Base-by-base conservation (phyloP, 2,888 invertebrate genomes). In the Eupeodes latifasciatus region DNA sequence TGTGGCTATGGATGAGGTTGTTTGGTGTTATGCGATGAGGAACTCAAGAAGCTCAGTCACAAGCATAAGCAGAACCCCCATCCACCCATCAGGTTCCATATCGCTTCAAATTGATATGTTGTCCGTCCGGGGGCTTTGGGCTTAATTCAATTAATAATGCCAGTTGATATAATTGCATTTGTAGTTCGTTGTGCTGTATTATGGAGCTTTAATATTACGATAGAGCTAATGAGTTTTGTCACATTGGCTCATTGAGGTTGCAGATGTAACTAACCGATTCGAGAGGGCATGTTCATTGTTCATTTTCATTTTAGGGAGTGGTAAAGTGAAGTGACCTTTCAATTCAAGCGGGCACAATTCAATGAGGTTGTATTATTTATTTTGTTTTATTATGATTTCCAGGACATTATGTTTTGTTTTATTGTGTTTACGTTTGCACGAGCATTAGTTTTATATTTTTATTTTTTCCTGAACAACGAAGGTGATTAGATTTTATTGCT, bases 81-180 rank as follows among this genome's bases (percentile, higher is more conserved):
- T 4, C 19, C 27, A 10, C 11, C 19, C 57, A 67, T 27, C 3
- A 27, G 2, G 16, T 12, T 51, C 66, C 12, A 27, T 1, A 6
- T 36, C 36, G 80, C 16, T 64, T 71, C 53, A 62, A 76, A 81
- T 81, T 81, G 81, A 81, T 71, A 69, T 19, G 69, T 67, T 83
- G 57, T 66, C 40, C 71, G 64, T 66, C 61, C 79, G 47, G 82
- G 62, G 61, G 62, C 59, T 77, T 78, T 72, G 51, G 72, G 62
- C 82, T 86, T 86, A 86, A 86, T 86, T 86, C 78, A 86, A 86
- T 82, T 86, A 86, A 78, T 86, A 86, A 82, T 62, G 82, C 82
- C 78, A 86, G 82, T 86, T 82, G 78, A 82, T 82, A 79, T 82
- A 86, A 86, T 86, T 86, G 86, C 86, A 86, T 53, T 85, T 82